These are phyloP conservation scores for Oryzias woworae DNA, from an alignment of 2,113 vertebrate species.

Conservation along the genomic window DNA sequence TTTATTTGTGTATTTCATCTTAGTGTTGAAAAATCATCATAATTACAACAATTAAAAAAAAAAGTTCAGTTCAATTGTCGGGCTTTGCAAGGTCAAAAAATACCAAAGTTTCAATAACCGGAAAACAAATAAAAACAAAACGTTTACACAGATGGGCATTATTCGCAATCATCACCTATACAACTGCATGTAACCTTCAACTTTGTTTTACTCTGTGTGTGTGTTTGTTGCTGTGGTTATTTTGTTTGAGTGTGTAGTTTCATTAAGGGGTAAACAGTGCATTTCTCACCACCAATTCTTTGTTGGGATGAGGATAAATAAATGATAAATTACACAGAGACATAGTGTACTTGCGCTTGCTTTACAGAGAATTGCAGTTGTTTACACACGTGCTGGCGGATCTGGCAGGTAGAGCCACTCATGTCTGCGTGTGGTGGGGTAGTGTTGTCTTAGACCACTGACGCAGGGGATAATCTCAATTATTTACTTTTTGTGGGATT, in stretches of 20 bases:
- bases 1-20: too few relatives aligned
- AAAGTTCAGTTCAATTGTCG: too few relatives aligned
- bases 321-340: conserved; percentile 61
- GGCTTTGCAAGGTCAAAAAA: too few relatives aligned
- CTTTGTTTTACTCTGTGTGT: neutral
- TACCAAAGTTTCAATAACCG: too few relatives aligned
- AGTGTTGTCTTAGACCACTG: conserved; percentile 54
- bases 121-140: too few relatives aligned
- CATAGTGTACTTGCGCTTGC: conserved; percentile 48
- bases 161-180: too few relatives aligned
- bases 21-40: too few relatives aligned
- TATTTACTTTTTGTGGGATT: conserved; percentile 65
- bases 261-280: conserved; percentile 28
- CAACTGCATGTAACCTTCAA: neutral
- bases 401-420: conserved; percentile 36
- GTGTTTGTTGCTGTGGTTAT: neutral
- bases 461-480: conserved; percentile 65
- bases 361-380: conserved; percentile 61
- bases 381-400: conserved; percentile 55
- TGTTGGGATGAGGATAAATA: conserved; percentile 56
- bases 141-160: too few relatives aligned
- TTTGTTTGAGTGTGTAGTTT: conserved; percentile 15
- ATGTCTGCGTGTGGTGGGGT: conserved; percentile 34
- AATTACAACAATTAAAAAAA: too few relatives aligned
- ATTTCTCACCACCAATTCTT: conserved; percentile 48